Percentiles rank a stretch among this genome's conserved stretches.
Conservation (phyloP, 2,113 vertebrate genomes). For the Oophaga pumilio region DNA sequence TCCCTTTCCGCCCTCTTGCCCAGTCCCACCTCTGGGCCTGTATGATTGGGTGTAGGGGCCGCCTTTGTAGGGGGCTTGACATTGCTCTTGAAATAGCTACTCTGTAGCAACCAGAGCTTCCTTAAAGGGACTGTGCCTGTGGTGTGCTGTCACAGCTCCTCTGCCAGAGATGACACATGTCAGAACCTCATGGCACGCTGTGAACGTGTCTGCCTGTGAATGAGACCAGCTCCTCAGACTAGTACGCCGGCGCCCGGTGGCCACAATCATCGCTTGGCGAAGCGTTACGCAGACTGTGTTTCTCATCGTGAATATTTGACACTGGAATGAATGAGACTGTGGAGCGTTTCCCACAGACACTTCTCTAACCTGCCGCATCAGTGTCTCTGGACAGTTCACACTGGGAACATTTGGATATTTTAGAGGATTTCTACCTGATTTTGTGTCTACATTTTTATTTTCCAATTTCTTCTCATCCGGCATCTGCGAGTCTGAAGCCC, state of each 20-base stretch:
- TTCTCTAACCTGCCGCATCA: not conserved
- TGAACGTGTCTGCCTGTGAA: not conserved
- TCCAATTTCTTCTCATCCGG: not conserved
- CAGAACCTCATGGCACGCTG: too few species aligned
- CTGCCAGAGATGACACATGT: conserved; percentile 37
- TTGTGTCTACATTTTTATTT: not conserved
- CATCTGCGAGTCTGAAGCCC: not conserved
- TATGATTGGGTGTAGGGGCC: conserved; percentile 41
- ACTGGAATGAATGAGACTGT: not conserved
- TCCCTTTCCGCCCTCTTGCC: conserved; percentile 25
- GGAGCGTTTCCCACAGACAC: not conserved
- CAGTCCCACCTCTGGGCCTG: conserved; percentile 18
- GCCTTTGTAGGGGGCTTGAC: conserved; percentile 47
- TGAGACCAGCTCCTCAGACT: not conserved
- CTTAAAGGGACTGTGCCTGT: conserved; percentile 34
- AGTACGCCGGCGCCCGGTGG: not conserved
- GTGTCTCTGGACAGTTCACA: not conserved
- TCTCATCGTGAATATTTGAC: not conserved
- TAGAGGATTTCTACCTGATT: not conserved
- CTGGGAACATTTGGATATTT: not conserved
- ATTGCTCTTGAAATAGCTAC: conserved; percentile 49
- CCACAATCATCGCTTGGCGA: not conserved
- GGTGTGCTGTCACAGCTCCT: not conserved
- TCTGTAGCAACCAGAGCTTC: conserved; percentile 36
- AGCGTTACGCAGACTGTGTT: not conserved